phyloP scores from a whole-genome alignment of 2,113 vertebrate genomes.

The Manacus vitellinus region DNA sequence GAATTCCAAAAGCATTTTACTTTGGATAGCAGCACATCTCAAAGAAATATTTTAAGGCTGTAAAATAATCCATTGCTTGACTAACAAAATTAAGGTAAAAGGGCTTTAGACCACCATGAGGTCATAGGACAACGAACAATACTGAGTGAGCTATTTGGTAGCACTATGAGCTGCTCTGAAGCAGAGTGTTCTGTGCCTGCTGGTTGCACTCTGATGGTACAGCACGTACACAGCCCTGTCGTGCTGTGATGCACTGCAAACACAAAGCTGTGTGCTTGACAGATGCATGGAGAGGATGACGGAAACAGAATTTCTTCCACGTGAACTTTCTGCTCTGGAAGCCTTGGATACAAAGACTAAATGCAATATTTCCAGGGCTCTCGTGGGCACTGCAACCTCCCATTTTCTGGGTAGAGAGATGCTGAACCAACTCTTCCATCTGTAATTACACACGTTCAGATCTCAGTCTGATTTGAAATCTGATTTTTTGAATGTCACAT shows the following conservation, averaged over 20 bases:
- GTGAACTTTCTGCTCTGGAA: neutral
- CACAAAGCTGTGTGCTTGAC: neutral
- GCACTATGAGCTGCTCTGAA: neutral
- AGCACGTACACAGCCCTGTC: neutral
- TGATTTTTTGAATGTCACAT: neutral
- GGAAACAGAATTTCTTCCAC: neutral
- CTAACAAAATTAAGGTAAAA: rapidly evolving
- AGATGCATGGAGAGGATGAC: neutral
- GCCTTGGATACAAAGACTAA: neutral
- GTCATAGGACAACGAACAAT: neutral
- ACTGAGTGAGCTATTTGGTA: neutral
- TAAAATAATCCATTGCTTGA: neutral
- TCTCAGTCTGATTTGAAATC: neutral
- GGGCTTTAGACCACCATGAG: neutral
- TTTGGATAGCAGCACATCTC: neutral
- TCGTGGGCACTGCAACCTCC: neutral
- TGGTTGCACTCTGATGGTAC: neutral
- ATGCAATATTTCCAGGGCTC: neutral
- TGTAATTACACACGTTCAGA: neutral
- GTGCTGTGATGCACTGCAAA: neutral
- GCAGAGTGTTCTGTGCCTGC: neutral
- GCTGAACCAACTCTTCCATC: neutral
- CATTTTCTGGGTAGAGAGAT: neutral
- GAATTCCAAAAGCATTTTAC: neutral
- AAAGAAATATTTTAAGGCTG: neutral